phyloP scores from a whole-genome alignment of 2,888 invertebrate species.

The Phengaris alcon region DNA sequence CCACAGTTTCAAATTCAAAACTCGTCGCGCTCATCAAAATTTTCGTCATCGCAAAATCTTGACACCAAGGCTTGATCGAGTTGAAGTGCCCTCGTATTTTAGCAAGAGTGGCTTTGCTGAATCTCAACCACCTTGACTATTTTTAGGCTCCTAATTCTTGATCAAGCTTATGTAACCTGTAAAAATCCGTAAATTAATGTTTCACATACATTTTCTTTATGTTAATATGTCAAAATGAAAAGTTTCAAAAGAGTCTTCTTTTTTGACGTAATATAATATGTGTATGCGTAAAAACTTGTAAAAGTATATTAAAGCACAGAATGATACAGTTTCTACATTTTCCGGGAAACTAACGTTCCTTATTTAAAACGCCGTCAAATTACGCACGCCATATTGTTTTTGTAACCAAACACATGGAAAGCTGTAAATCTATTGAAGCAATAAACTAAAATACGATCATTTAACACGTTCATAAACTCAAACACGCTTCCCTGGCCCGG shows the following conservation, averaged over 20 bases:
- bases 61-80: slow-evolving; percentile 8
- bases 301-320: not conserved
- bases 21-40: not conserved
- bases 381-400: slow-evolving; percentile 23
- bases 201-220: not conserved
- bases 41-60: slow-evolving; percentile 19
- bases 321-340: not conserved
- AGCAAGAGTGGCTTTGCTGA: slow-evolving; percentile 26
- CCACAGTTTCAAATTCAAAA: not conserved
- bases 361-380: slow-evolving; percentile 17
- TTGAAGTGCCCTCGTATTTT: slow-evolving; percentile 25
- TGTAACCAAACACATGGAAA: slow-evolving; percentile 29
- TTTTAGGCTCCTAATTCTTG: slow-evolving; percentile 20
- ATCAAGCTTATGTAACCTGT: slow-evolving; percentile 1
- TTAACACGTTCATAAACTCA: slow-evolving; percentile 41
- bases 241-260: not conserved
- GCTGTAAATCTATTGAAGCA: slow-evolving; percentile 36
- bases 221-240: not conserved
- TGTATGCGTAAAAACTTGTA: not conserved
- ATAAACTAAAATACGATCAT: slow-evolving; percentile 41
- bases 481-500: slow-evolving; percentile 40
- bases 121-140: slow-evolving; percentile 23
- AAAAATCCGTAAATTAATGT: not conserved
- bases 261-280: not conserved
- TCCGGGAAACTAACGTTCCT: slow-evolving; percentile 10